A percentile compares a stretch with the other conserved stretches of the same genome.
phyloP scores from a whole-genome alignment of 2,888 invertebrate species.

The Andrena chrysosceles region DNA sequence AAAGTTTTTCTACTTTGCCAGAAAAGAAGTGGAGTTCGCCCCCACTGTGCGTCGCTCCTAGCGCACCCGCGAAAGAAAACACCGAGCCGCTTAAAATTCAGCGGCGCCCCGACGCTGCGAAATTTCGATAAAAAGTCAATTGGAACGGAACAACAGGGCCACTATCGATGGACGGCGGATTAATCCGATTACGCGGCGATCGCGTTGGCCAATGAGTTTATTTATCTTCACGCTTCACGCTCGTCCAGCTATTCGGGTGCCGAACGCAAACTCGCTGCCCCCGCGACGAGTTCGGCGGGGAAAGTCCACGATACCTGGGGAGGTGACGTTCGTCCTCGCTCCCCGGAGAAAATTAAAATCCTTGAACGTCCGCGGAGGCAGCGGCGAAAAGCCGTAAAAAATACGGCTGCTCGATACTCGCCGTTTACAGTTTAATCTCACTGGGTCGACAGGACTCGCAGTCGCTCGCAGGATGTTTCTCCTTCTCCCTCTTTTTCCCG shows the following conservation, averaged over 20 bases:
- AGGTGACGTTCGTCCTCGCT: background rate
- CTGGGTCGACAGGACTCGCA: background rate
- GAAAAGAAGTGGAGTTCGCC: no score
- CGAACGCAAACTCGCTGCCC: no score
- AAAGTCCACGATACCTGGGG: background rate
- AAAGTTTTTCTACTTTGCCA: no score
- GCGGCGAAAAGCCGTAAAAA: slow-evolving; percentile 1
- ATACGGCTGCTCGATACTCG: slow-evolving; percentile 10
- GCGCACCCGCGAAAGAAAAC: background rate
- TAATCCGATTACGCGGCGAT: slow-evolving; percentile 19
- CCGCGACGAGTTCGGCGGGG: background rate
- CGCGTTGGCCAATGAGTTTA: slow-evolving; percentile 5
- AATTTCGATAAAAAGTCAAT: slow-evolving; percentile 11
- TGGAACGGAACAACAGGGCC: background rate
- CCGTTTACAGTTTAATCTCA: slow-evolving; percentile 43
- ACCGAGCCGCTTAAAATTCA: background rate
- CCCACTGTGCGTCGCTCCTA: background rate
- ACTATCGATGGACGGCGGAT: background rate
- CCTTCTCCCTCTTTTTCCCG: background rate
- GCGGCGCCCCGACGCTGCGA: background rate
- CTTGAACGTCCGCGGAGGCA: background rate
- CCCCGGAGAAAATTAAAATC: slow-evolving; percentile 1
- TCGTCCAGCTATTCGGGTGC: no score
- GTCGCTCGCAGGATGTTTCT: background rate
- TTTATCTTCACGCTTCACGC: slow-evolving; percentile 2